These are phyloP conservation scores for Platichthys stellatus DNA, from an alignment of 2,113 vertebrate genomes.

Conservation along the genomic window DNA sequence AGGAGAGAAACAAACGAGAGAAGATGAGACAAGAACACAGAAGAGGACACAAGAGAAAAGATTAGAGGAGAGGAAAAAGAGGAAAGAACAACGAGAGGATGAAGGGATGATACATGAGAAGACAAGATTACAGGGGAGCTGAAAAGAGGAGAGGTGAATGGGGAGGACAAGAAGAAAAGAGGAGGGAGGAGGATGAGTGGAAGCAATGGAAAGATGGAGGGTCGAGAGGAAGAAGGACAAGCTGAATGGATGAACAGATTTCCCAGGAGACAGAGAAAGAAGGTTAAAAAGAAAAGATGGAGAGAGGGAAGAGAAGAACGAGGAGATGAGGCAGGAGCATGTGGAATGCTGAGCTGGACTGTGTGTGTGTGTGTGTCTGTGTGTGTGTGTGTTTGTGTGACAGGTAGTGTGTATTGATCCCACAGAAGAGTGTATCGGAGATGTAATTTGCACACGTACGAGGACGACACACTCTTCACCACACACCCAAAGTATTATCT, in stretches of 20 bases:
- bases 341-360: too few species aligned
- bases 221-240: background rate
- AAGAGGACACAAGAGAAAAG: too few species aligned
- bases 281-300: background rate
- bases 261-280: constrained; percentile 13
- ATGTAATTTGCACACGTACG: too few species aligned
- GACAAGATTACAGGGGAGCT: background rate
- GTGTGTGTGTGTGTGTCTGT: too few species aligned
- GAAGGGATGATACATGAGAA: too few species aligned
- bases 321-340: background rate
- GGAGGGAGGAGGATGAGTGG: background rate
- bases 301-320: background rate
- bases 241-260: background rate
- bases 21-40: too few species aligned
- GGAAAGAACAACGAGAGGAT: background rate
- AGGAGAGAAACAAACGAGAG: too few species aligned
- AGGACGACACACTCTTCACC: background rate
- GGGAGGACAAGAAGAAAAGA: background rate
- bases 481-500: too few species aligned
- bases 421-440: too few species aligned
- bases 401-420: too few species aligned
- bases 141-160: too few species aligned
- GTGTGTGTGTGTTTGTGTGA: too few species aligned
- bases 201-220: background rate
- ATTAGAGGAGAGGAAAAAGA: background rate